Base-by-base conservation (phyloP, 2,888 invertebrate genomes). In the Rugalucina vietnamica region DNA sequence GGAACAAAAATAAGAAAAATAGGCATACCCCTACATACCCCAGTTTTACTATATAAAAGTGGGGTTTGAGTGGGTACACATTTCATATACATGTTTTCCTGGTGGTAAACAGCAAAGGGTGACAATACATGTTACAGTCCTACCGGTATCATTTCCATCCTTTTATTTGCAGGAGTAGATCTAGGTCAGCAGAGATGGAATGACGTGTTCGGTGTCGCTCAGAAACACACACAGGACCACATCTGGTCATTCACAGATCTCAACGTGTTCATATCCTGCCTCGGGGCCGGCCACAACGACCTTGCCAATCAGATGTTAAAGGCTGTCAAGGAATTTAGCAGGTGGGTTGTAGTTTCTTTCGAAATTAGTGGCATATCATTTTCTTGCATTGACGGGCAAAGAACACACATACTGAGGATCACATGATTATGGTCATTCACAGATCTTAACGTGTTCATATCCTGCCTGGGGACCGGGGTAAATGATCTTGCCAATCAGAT, bases 361-460 rank as follows among this genome's bases (percentile, higher is more conserved):
- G n/a, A n/a, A n/a, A n/a, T n/a, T n/a, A n/a, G n/a, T n/a, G n/a
- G n/a, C n/a, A n/a, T n/a, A n/a, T n/a, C n/a, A n/a, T n/a, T n/a
- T n/a, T n/a, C n/a, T n/a, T n/a, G n/a, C n/a, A n/a, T n/a, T n/a
- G n/a, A n/a, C n/a, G n/a, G n/a, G n/a, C n/a, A n/a, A n/a, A n/a
- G n/a, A n/a, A n/a, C n/a, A 90, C 92, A 1, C 95, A 96, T 88
- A 82, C 94, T 29, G 94, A 95, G 76, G 95, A 95, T 84, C 96
- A 96, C 89, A 90, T 95, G n/a, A n/a, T n/a, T n/a, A 75, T 91
- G 95, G 76, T 92, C 93, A 1, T 96, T 96, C 91, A 95, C 95
- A 89, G 96, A 96, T 89, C 90, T 92, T 54, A 95, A 95, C 86
- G 88, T 95, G 36, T 76, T 95, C 60, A 93, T 95, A 93, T 88